Conservation (phyloP, 2,888 invertebrate species). For the Oligia fasciuncula region DNA sequence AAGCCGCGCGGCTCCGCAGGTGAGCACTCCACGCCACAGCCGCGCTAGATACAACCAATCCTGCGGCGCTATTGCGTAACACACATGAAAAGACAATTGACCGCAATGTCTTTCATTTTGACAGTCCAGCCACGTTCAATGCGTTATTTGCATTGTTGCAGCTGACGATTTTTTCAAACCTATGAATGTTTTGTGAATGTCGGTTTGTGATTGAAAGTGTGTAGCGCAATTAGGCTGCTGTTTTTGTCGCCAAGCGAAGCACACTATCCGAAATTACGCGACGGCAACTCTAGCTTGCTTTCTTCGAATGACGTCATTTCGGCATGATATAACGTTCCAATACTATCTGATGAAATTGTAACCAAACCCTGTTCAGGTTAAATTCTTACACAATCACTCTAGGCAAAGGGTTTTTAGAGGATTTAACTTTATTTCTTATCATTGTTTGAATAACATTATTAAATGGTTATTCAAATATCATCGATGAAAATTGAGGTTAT, state of each 20-base stretch:
- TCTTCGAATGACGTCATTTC: background rate
- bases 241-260: background rate
- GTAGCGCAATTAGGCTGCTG: background rate
- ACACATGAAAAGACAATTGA: background rate
- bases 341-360: background rate
- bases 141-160: background rate
- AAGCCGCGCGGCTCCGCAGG: slow-evolving; percentile 36
- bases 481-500: background rate
- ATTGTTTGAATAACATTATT: no score
- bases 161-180: background rate
- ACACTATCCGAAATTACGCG: background rate
- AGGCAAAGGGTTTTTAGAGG: no score
- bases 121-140: background rate
- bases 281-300: background rate
- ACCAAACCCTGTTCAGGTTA: no score
- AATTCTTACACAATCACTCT: background rate
- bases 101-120: background rate
- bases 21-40: background rate
- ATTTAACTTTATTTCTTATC: background rate
- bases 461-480: background rate
- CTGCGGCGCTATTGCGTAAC: background rate
- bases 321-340: background rate
- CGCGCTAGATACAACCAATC: background rate
- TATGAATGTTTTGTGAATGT: no score
- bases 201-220: background rate